Percentiles rank a stretch among this genome's conserved stretches.
phyloP scores from a whole-genome alignment of 2,113 vertebrate genomes.

The Lasiurus cinereus region DNA sequence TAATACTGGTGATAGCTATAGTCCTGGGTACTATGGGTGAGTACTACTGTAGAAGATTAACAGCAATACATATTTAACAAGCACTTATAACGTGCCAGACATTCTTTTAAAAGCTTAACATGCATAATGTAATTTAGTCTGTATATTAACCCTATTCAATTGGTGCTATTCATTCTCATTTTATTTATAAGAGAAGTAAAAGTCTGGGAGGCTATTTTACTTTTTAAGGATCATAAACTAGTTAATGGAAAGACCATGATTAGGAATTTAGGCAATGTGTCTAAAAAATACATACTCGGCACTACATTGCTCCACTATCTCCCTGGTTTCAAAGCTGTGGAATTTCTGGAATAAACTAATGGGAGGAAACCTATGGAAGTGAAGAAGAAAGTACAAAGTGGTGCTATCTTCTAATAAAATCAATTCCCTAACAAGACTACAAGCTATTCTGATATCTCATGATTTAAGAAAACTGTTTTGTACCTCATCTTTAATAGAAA shows the following conservation, averaged over 20 bases:
- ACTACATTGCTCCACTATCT: not conserved
- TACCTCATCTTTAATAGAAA: conserved; percentile 19
- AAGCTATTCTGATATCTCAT: not conserved
- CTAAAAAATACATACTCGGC: not conserved
- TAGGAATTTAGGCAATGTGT: not conserved
- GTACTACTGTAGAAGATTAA: not conserved
- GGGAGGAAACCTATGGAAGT: not conserved
- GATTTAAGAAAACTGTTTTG: conserved; percentile 4
- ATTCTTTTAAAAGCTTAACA: not conserved
- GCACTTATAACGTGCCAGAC: not conserved
- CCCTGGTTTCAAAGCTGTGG: not conserved
- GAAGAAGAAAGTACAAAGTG: not conserved
- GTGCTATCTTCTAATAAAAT: not conserved
- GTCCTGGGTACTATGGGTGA: conserved; percentile 60
- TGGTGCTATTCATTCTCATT: not conserved
- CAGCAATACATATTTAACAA: not conserved
- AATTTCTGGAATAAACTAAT: not conserved
- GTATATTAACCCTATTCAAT: not conserved
- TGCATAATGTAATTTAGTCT: not conserved
- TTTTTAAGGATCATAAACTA: not conserved
- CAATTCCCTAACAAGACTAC: not conserved
- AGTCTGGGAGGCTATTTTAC: not conserved
- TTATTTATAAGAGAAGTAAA: not conserved
- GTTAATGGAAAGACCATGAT: not conserved
- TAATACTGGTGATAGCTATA: conserved; percentile 30